Conservation (phyloP, 2,113 vertebrate species). For the Entomyzon cyanotis region DNA sequence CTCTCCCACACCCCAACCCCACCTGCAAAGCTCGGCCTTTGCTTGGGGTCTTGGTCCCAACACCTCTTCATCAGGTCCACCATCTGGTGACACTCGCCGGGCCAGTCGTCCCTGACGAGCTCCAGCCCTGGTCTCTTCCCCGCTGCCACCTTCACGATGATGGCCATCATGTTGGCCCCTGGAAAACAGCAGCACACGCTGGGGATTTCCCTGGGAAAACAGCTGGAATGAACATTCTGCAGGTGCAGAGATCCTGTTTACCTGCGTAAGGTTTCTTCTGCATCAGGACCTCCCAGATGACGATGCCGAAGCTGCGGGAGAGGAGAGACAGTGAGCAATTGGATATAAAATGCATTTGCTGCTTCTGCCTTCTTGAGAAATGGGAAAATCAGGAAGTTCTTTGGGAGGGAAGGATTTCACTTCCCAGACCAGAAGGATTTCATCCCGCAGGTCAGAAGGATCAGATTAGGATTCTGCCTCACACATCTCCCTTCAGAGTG, state of each 20-base stretch:
- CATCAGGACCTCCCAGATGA: slow-evolving; percentile 88
- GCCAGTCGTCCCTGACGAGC: slow-evolving; percentile 72
- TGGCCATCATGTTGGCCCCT: slow-evolving; percentile 82
- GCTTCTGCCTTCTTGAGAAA: neutral
- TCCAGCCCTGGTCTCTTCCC: slow-evolving; percentile 79
- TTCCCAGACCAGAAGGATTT: neutral
- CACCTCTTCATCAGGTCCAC: slow-evolving; percentile 81
- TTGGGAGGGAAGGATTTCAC: neutral
- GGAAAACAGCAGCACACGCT: accelerated
- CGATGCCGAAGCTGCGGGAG: slow-evolving; percentile 81
- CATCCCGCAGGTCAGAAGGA: neutral
- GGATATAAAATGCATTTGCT: neutral
- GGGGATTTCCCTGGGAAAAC: neutral
- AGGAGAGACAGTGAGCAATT: neutral
- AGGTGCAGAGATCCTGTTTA: slow-evolving; percentile 21
- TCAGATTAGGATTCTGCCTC: neutral
- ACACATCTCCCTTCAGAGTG: neutral
- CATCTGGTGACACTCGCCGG: slow-evolving; percentile 79
- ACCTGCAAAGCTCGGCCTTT: slow-evolving; percentile 77
- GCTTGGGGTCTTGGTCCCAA: slow-evolving; percentile 80
- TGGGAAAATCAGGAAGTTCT: neutral
- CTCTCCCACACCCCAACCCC: neutral
- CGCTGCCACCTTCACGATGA: slow-evolving; percentile 78
- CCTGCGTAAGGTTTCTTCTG: slow-evolving; percentile 86
- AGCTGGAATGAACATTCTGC: neutral